These are phyloP conservation scores for Eulemur macaco DNA, from an alignment of 2,113 vertebrate genomes.

Conservation along the genomic window DNA sequence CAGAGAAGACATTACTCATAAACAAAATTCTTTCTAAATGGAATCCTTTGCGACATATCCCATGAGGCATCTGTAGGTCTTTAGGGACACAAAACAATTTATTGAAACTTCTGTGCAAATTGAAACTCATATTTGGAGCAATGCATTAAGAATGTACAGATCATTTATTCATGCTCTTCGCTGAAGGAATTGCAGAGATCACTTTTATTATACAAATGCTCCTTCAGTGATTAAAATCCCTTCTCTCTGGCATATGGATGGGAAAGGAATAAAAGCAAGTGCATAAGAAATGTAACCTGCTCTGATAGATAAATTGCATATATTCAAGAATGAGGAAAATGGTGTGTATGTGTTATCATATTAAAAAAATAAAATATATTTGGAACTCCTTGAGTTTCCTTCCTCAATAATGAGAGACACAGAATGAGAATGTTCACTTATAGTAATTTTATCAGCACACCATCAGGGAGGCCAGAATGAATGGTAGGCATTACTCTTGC, in stretches of 20 bases:
- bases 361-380: constrained; percentile 39
- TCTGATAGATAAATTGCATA: constrained; percentile 64
- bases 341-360: not conserved
- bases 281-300: constrained; percentile 50
- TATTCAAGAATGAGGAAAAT: constrained; percentile 56
- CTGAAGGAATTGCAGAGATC: constrained; percentile 55
- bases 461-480: constrained; percentile 19
- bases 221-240: constrained; percentile 66
- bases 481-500: not conserved
- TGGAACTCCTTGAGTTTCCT: constrained; percentile 29
- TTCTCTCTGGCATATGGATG: constrained; percentile 55
- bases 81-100: constrained; percentile 69
- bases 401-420: constrained; percentile 35
- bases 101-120: constrained; percentile 65
- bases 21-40: constrained; percentile 56
- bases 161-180: constrained; percentile 47
- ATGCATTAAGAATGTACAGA: constrained; percentile 55
- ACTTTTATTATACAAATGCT: constrained; percentile 65
- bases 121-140: constrained; percentile 57
- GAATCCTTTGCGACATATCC: constrained; percentile 34
- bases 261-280: constrained; percentile 56
- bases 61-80: constrained; percentile 48
- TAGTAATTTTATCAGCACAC: constrained; percentile 39
- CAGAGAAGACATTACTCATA: constrained; percentile 18
- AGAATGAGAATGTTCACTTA: constrained; percentile 34